Percentiles rank a stretch among this genome's conserved stretches.
phyloP scores from a whole-genome alignment of 2,888 invertebrate genomes.

The Thera britannica region DNA sequence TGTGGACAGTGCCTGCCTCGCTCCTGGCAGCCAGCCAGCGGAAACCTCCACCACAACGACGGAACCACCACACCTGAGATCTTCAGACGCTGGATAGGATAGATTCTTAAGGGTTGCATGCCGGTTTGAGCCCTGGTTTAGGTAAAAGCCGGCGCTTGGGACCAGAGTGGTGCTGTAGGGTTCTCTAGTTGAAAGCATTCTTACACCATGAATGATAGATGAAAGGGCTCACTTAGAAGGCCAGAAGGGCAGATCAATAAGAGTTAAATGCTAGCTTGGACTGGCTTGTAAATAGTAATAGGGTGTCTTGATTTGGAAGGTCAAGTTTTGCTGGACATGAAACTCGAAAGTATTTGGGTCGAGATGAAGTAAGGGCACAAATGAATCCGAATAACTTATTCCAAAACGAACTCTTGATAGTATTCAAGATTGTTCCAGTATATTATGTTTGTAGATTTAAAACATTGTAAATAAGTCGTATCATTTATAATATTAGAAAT shows the following conservation, averaged over 20 bases:
- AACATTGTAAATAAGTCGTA: slow-evolving; percentile 32
- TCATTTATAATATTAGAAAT: slow-evolving; percentile 9
- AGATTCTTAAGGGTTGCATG: slow-evolving; percentile 9
- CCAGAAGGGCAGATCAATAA: neutral
- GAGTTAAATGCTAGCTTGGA: neutral
- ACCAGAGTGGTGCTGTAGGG: neutral
- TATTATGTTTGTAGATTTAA: neutral
- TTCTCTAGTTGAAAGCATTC: neutral
- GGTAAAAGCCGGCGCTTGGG: neutral
- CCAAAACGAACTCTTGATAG: slow-evolving; percentile 12
- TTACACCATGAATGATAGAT: neutral
- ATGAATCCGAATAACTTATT: slow-evolving; percentile 17
- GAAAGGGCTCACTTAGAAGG: neutral
- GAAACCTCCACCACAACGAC: slow-evolving; percentile 67
- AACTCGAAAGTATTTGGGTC: slow-evolving; percentile 1
- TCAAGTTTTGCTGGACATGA: slow-evolving; percentile 31
- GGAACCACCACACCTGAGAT: slow-evolving; percentile 67
- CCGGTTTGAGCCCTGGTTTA: neutral
- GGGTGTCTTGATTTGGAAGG: slow-evolving; percentile 37
- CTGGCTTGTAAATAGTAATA: slow-evolving; percentile 1
- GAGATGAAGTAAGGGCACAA: neutral
- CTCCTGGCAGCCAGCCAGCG: slow-evolving; percentile 85
- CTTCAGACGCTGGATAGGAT: slow-evolving; percentile 12
- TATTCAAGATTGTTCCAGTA: slow-evolving; percentile 1
- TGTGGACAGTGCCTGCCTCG: slow-evolving; percentile 92